Conservation (phyloP, 1,140 invertebrate species). For the Paraescarpia echinospica region DNA sequence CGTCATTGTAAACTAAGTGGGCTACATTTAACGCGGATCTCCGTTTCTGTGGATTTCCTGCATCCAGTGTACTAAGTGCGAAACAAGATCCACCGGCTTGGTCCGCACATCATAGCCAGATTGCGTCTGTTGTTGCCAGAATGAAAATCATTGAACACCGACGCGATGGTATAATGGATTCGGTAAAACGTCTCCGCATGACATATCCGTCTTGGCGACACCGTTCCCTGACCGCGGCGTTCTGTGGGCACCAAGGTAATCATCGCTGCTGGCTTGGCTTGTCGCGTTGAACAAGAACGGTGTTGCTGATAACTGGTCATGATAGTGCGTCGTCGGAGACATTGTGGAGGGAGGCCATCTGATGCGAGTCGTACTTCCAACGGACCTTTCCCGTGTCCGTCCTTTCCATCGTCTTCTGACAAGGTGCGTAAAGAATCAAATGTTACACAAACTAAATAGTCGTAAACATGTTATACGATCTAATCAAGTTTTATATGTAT, state of each 20-base stretch:
- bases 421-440: neutral
- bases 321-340: neutral
- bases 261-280: neutral
- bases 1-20: neutral
- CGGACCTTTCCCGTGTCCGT: neutral
- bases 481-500: neutral
- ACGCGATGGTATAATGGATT: neutral
- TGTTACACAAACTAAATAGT: neutral
- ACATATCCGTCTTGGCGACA: neutral
- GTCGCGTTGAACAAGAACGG: neutral
- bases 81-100: neutral
- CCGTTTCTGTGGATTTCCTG: neutral
- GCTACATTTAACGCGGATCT: neutral
- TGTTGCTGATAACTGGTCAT: neutral
- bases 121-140: neutral
- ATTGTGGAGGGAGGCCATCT: neutral
- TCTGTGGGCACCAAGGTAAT: neutral
- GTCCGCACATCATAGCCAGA: neutral
- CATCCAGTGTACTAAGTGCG: neutral
- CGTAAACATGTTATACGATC: neutral
- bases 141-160: neutral
- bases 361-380: no score
- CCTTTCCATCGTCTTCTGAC: neutral
- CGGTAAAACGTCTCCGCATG: neutral
- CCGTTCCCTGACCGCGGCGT: neutral